phyloP scores from a whole-genome alignment of 1,140 invertebrate species.

The Drosophila albomicans region DNA sequence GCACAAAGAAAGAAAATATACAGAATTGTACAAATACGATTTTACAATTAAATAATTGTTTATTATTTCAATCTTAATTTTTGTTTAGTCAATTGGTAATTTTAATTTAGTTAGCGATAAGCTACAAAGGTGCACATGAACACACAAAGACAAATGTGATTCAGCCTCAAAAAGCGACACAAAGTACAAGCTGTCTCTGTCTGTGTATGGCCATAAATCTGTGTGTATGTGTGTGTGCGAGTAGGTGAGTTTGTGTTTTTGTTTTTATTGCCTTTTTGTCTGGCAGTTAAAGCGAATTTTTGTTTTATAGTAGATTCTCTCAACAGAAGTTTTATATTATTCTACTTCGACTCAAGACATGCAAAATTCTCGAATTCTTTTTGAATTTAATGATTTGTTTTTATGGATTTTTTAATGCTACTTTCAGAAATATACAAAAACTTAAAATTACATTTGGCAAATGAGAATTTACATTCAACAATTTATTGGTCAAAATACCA shows the following conservation, averaged over 20 bases:
- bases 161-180: slow-evolving; percentile 31
- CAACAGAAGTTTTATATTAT: background rate
- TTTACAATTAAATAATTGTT: slow-evolving; percentile 54
- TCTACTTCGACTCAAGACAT: slow-evolving; percentile 8
- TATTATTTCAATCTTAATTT: slow-evolving; percentile 10
- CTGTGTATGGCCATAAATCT: slow-evolving; percentile 1
- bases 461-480: slow-evolving; percentile 1
- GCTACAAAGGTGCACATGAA: slow-evolving; percentile 30
- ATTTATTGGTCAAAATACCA: slow-evolving; percentile 4
- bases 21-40: slow-evolving; percentile 69
- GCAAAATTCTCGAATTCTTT: slow-evolving; percentile 4
- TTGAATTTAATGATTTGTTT: slow-evolving; percentile 3
- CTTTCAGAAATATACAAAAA: slow-evolving; percentile 17
- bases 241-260: slow-evolving; percentile 3
- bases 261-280: slow-evolving; percentile 24
- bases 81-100: slow-evolving; percentile 37
- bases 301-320: slow-evolving; percentile 12
- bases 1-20: slow-evolving; percentile 78
- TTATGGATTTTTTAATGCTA: slow-evolving; percentile 11
- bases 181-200: slow-evolving; percentile 45
- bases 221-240: background rate
- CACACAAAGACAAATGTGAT: slow-evolving; percentile 31
- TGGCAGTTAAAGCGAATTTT: slow-evolving; percentile 18
- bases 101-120: slow-evolving; percentile 30
- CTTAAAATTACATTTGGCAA: background rate